phyloP scores from a whole-genome alignment of 2,888 invertebrate genomes.

The Lycocerus yunnanus region DNA sequence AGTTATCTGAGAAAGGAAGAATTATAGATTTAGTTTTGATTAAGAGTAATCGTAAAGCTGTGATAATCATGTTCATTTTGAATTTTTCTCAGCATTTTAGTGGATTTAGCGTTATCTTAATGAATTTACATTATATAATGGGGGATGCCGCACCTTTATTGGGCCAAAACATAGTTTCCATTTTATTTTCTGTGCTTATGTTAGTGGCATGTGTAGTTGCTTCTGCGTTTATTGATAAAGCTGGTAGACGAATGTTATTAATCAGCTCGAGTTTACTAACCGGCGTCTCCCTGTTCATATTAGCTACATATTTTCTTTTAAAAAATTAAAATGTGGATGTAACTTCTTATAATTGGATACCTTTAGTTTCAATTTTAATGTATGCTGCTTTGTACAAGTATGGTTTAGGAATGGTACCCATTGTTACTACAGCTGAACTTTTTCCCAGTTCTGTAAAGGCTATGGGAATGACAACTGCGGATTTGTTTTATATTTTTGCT shows the following conservation, averaged over 20 bases:
- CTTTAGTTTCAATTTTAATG: neutral
- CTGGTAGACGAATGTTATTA: slow-evolving; percentile 19
- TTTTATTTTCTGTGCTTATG: slow-evolving; percentile 17
- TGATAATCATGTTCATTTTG: slow-evolving; percentile 15
- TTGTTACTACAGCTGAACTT: slow-evolving; percentile 52
- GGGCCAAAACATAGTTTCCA: slow-evolving; percentile 9
- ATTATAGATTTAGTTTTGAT: slow-evolving; percentile 15
- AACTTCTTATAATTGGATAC: neutral
- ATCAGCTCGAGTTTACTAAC: slow-evolving; percentile 13
- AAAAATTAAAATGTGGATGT: neutral
- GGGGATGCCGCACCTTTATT: slow-evolving; percentile 12
- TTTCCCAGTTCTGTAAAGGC: slow-evolving; percentile 54
- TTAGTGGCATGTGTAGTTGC: slow-evolving; percentile 11
- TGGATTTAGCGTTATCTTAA: slow-evolving; percentile 19
- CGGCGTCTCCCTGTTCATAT: slow-evolving; percentile 6
- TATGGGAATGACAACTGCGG: slow-evolving; percentile 37
- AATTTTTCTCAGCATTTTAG: slow-evolving; percentile 16
- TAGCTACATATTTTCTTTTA: slow-evolving; percentile 15
- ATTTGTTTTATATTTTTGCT: neutral
- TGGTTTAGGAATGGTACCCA: slow-evolving; percentile 52
- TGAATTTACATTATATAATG: slow-evolving; percentile 23
- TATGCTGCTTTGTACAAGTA: slow-evolving; percentile 49
- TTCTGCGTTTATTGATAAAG: slow-evolving; percentile 18
- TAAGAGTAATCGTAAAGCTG: slow-evolving; percentile 19
- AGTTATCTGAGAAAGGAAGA: neutral